Base-by-base conservation (phyloP, 2,113 vertebrate genomes). In the Paedocypris sp. region DNA sequence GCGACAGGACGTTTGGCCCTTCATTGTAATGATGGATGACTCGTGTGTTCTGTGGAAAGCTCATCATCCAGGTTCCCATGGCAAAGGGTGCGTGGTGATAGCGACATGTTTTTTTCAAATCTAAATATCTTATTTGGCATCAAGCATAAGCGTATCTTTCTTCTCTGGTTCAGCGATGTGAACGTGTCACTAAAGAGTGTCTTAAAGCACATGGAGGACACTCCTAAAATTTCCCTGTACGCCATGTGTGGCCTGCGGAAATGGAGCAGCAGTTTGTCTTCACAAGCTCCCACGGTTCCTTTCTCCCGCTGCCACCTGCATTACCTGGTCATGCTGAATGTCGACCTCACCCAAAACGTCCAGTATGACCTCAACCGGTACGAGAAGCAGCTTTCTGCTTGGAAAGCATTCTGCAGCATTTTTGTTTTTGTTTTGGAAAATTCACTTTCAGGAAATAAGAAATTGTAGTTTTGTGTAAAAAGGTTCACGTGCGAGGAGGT, bases 351-450 rank as follows among this genome's bases (percentile, higher is more conserved):
- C 1, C 93, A 96, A 82, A 96, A 97, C 1, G 91, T 99, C 49
- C 93, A 96, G 77, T 99, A 99, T 29, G 94, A 98, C 75, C 88
- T 93, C 1, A 97, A 95, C 76, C 89, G 95, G 95, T 98, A n/a
- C n/a, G 75, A 68, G 86, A 35, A 7, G 1, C 25, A 32, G 18
- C 29, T 3, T 12, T 49, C 13, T 47, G 22, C 22, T 16, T 0
- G 3, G 1, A 19, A 15, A 4, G 13, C n/a, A 50, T 0, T 1
- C 6, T 18, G 11, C 16, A 15, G 43, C 15, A 25, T 13, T 41
- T 41, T 13, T 18, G 16, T 41, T 19, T 12, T 6, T 26, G n/a
- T 26, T 4, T 6, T 46, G 1, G 15, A 15, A 13, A 1, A 46
- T 46, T 11, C 1, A 46, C 3, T 3, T 13, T 20, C 4, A 22